A percentile compares a stretch with the other conserved stretches of the same genome.
Conservation (phyloP, 2,888 invertebrate genomes). For the Rhagonycha lutea region DNA sequence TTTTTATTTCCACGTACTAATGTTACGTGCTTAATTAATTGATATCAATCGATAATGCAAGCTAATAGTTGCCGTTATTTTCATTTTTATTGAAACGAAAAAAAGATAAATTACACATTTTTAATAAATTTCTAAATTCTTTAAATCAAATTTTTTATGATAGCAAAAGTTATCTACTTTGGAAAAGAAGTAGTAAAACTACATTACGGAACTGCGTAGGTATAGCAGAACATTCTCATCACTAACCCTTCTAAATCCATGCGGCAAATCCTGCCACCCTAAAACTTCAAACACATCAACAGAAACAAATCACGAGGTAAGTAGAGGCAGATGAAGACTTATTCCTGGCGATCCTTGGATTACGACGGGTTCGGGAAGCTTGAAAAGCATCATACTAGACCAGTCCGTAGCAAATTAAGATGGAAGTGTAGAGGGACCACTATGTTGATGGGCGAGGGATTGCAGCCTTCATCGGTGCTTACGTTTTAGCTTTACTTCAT, state of each 20-base stretch:
- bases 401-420: slow-evolving; percentile 35
- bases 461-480: slow-evolving; percentile 30
- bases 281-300: slow-evolving; percentile 39
- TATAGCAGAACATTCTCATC: slow-evolving; percentile 46
- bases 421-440: slow-evolving; percentile 34
- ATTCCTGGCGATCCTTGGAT: slow-evolving; percentile 49
- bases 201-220: slow-evolving; percentile 19
- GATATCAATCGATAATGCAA: not conserved
- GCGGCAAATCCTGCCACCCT: slow-evolving; percentile 39
- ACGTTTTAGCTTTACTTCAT: slow-evolving; percentile 26
- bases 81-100: not conserved
- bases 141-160: slow-evolving; percentile 1
- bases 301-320: slow-evolving; percentile 49
- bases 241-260: slow-evolving; percentile 48
- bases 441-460: slow-evolving; percentile 29
- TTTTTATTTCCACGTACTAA: not conserved
- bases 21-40: not conserved
- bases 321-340: slow-evolving; percentile 52
- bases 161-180: slow-evolving; percentile 9
- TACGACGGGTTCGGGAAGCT: slow-evolving; percentile 31
- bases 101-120: not conserved
- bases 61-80: not conserved
- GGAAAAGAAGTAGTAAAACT: slow-evolving; percentile 16
- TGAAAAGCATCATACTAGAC: slow-evolving; percentile 28
- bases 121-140: not conserved